Conservation (phyloP, 2,797 vertebrate species). For the Euphonia xanthogaster region DNA sequence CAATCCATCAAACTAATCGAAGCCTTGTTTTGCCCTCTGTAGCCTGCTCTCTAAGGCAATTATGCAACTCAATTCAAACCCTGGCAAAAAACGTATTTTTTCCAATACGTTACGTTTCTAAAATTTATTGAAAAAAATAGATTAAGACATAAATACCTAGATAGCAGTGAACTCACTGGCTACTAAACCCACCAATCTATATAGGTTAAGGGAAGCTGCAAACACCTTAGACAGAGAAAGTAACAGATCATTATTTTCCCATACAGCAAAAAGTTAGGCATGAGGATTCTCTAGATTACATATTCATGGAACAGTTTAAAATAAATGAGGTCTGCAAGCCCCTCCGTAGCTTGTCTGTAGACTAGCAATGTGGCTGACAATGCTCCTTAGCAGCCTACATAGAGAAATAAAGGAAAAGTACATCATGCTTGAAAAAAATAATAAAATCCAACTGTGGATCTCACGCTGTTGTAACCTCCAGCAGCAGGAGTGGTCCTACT, state of each 20-base stretch:
- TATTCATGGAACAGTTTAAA: background rate
- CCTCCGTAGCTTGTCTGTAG: background rate
- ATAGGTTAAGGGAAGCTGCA: background rate
- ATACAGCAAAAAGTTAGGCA: background rate
- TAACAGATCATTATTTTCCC: background rate
- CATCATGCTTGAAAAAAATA: rapidly evolving
- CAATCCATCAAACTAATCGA: background rate
- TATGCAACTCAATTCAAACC: background rate
- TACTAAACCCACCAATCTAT: background rate
- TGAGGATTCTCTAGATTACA: background rate
- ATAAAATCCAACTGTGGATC: background rate
- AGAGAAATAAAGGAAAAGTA: background rate
- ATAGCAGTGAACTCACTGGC: background rate
- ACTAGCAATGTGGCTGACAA: background rate
- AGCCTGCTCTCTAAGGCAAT: background rate
- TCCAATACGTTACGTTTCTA: background rate
- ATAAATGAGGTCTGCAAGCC: background rate
- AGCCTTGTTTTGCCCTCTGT: background rate
- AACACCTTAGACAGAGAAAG: background rate
- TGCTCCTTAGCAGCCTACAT: background rate
- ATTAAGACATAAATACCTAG: background rate
- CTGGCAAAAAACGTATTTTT: background rate
- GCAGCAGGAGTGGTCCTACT: background rate
- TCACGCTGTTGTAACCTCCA: background rate
- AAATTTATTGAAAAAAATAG: background rate